These are phyloP conservation scores for Antennarius striatus DNA, from an alignment of 2,113 vertebrate genomes.

Conservation along the genomic window DNA sequence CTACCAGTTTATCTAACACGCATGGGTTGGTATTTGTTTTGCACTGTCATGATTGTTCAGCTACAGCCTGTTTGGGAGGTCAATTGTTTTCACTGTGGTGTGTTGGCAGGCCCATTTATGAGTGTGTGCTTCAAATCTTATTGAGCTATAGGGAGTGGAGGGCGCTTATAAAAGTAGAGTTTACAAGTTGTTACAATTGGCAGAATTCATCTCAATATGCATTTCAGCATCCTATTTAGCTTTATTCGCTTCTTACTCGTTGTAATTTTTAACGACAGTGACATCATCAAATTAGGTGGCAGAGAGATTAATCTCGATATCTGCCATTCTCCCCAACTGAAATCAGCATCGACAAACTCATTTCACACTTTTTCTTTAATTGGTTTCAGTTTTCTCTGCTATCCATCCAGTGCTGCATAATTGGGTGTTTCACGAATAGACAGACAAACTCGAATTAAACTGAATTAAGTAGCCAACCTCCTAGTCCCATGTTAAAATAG, in stretches of 20 bases:
- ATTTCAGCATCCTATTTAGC: constrained; percentile 1
- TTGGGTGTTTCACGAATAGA: constrained; percentile 28
- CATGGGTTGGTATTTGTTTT: neutral
- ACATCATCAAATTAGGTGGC: constrained; percentile 4
- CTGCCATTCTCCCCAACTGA: constrained; percentile 4
- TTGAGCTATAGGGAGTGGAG: constrained; percentile 12
- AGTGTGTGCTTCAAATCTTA: constrained; percentile 29
- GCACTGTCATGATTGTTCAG: neutral
- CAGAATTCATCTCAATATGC: constrained; percentile 35
- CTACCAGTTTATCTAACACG: neutral
- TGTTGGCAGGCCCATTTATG: constrained; percentile 38
- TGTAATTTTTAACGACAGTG: neutral
- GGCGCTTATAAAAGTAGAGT: constrained; percentile 30
- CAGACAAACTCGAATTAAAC: constrained; percentile 16
- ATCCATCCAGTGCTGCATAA: constrained; percentile 46
- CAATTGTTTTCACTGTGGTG: constrained; percentile 10
- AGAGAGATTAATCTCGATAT: constrained; percentile 3
- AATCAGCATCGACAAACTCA: constrained; percentile 9
- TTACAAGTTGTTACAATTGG: constrained; percentile 27
- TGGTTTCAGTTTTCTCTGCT: constrained; percentile 28
- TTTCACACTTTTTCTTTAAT: constrained; percentile 18
- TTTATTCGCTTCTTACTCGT: constrained; percentile 4
- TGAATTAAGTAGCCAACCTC: constrained; percentile 34
- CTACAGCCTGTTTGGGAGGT: constrained; percentile 31
- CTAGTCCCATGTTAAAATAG: constrained; percentile 43